A percentile compares a stretch with the other conserved stretches of the same genome.
Conservation (phyloP, 2,888 invertebrate genomes). For the Terebella lapidaria region DNA sequence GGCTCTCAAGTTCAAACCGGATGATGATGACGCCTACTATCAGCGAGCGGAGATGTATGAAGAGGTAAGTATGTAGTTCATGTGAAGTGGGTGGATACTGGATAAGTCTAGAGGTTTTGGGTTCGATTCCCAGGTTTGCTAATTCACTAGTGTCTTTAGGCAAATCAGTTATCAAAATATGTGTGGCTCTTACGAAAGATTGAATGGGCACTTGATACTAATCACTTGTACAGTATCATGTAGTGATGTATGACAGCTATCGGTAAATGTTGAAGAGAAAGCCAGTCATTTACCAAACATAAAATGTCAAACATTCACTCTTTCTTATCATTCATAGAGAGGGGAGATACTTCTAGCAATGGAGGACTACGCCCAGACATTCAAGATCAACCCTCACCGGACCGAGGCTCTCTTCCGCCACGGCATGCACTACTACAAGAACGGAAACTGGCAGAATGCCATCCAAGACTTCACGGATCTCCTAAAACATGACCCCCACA, state of each 20-base stretch:
- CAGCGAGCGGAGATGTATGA: slow-evolving; percentile 51
- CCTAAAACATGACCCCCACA: slow-evolving; percentile 41
- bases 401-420: slow-evolving; percentile 49
- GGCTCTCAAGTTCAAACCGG: slow-evolving; percentile 48
- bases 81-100: too few relatives aligned
- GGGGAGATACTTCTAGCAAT: slow-evolving; percentile 49
- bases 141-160: neutral
- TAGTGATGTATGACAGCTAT: too few relatives aligned
- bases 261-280: too few relatives aligned
- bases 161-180: too few relatives aligned
- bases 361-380: slow-evolving; percentile 48
- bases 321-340: slow-evolving; percentile 30
- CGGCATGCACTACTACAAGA: slow-evolving; percentile 48
- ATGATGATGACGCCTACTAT: slow-evolving; percentile 47
- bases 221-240: too few relatives aligned
- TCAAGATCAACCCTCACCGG: slow-evolving; percentile 42
- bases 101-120: neutral
- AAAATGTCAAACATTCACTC: too few relatives aligned
- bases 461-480: slow-evolving; percentile 50
- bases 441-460: slow-evolving; percentile 47
- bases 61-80: slow-evolving; percentile 34
- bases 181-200: too few relatives aligned
- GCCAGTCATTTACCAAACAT: too few relatives aligned
- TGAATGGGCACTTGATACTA: too few relatives aligned
- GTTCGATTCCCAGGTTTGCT: neutral